Base-by-base conservation (phyloP, 1,140 invertebrate species). In the Himalopsyche phryganea region DNA sequence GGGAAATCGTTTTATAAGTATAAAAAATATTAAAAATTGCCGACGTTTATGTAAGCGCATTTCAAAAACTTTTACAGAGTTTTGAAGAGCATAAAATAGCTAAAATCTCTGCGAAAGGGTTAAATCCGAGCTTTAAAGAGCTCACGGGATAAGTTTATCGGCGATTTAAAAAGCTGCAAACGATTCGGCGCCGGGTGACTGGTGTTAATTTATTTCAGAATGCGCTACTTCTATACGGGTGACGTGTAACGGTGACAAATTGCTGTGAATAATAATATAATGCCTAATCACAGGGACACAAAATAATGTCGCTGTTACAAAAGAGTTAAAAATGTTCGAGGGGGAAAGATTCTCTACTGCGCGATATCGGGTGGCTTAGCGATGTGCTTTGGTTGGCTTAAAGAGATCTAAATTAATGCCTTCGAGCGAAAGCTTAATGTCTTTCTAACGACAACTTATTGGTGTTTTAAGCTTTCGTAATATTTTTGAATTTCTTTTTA, bases 141-240 rank as follows among this genome's bases (percentile, higher is more conserved):
- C 41, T 7, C 13, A 42, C 14, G 10, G 42, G 38, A 9, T 32
- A 33, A 17, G 28, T 32, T 52, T 44, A 13, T 28, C 23, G 23
- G 42, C 10, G 42, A 10, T 35, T 36, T 35, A n/a, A 46, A 18
- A 45, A 48, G 46, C 53, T 56, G 40, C 19, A 45, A 56, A 36
- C 36, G 35, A 17, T 18, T 40, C 45, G 42, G n/a, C 35, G 36
- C 46, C 36, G 33, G 14, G 28, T 28, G 53, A 48, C 53, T 49
- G 46, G 33, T 13, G 28, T 54, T 54, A 62, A 62, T 62, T 62
- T 62, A 62, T 62, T 58, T 62, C 14, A 49, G 54, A 62, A 61
- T 32, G 58, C 35, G 44, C 50, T 28, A 13, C 9, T 9, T 36
- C 33, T n/a, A 20, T 32, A 23, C 36, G 38, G 52, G 32, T 11